Base-by-base conservation (phyloP, 2,888 invertebrate genomes). In the Torymus aiolomorphi region DNA sequence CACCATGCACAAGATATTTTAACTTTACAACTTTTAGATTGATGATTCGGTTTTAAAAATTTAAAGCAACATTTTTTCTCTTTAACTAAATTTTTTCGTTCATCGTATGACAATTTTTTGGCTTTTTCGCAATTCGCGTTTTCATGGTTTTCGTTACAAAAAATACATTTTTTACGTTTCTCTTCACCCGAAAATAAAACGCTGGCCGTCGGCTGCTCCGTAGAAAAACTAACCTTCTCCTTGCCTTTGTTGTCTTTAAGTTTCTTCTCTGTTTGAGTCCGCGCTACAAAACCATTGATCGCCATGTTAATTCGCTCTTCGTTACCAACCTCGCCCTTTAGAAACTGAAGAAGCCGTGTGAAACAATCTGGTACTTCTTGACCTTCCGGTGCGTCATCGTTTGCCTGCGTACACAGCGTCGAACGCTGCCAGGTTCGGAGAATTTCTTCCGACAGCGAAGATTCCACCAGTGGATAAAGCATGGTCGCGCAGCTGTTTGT, bases 401-500 rank as follows among this genome's bases (percentile, higher is more conserved):
- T n/a, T n/a, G n/a, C n/a, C n/a, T n/a, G n/a, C n/a, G n/a, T n/a
- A n/a, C n/a, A n/a, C n/a, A n/a, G n/a, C n/a, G n/a, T n/a, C n/a
- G n/a, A n/a, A n/a, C n/a, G n/a, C n/a, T n/a, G n/a, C n/a, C n/a
- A n/a, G n/a, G n/a, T n/a, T n/a, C n/a, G n/a, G n/a, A n/a, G n/a
- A n/a, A n/a, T n/a, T n/a, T 80, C 76, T n/a, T 85, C 3, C 86
- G 87, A 3, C n/a, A 24, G 24, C 3, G 24, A 24, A 2, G 2
- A 24, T 3, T 24, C 24, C 2, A 24, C 24, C 2, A 88, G 78
- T 3, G 87, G 88, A 78, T 84, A 87, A 12, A 86, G 69, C 82
- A 86, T 86, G 3, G 85, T 84, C 0, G 86, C 83, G 49, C 83
- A 86, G 59, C 81, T 84, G 12, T 84, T 82, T 2, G 82, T 82